Evolutionary conservation across 2,113 vertebrate species (phyloP).

Genomic region (Callithrix jacchus): DNA sequence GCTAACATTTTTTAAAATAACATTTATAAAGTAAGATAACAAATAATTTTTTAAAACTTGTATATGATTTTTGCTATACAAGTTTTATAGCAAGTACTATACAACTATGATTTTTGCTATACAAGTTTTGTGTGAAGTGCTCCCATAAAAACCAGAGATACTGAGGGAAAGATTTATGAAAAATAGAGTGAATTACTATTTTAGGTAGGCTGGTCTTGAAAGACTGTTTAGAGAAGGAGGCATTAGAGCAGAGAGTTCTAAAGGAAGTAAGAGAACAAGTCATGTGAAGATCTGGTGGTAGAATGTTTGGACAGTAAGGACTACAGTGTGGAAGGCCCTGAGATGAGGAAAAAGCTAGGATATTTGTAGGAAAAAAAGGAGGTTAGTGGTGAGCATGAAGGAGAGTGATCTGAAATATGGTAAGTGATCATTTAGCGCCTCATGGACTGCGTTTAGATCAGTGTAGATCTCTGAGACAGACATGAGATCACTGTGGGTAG

Average conservation of each 20-base stretch:
- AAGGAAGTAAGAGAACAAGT: neutral
- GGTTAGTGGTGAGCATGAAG: neutral
- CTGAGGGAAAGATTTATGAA: neutral
- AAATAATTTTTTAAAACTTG: neutral
- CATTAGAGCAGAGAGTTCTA: neutral
- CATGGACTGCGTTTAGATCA: neutral
- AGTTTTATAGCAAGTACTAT: too few species aligned
- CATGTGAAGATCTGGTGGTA: neutral
- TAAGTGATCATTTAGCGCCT: neutral
- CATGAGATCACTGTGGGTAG: neutral
- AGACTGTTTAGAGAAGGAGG: neutral
- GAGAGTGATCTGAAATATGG: neutral
- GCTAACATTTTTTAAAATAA: neutral
- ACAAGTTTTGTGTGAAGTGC: neutral
- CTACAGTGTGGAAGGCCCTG: neutral
- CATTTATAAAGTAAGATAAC: neutral
- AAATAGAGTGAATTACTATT: neutral
- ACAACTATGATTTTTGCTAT: neutral
- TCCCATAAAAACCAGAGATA: neutral
- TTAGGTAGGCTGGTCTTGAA: neutral
- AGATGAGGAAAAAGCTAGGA: neutral
- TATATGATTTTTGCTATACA: neutral
- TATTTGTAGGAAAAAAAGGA: neutral
- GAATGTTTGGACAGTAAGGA: neutral
- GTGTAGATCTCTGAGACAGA: neutral